Base-by-base conservation (phyloP, 2,113 vertebrate species). In the Nestor notabilis region DNA sequence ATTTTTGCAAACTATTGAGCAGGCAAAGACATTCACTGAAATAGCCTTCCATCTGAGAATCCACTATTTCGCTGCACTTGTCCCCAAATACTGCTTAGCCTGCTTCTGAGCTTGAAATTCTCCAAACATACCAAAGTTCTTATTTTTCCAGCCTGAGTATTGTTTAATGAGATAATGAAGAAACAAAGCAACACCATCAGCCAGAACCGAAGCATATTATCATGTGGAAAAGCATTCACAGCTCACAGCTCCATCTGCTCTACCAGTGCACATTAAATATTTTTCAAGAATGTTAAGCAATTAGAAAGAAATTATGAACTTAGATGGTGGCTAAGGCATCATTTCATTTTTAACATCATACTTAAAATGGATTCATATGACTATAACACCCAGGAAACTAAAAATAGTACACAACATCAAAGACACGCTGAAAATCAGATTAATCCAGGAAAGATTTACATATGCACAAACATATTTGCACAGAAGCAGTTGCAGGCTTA, bases 161-260 rank as follows among this genome's bases (percentile, higher is more conserved):
- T 89, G 35, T 95, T 98, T 97, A 96, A 96, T 91, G 89, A 97
- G 89, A 85, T 94, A 95, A 97, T 82, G 84, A 85, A 96, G 79
- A 89, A 93, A 95, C 89, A 96, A 94, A 97, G 69, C 87, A 92
- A 64, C 50, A 35, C 20, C 87, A 77, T 58, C 95, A 98, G 89
- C 96, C 90, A 96, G 83, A 91, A 96, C 72, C 64, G 68, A 91
- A 97, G 81, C 71, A 76, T 63, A 78, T 97, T 87, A 96, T 83
- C 89, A 96, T 37, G 77, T 25, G 82, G 88, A 83, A 81, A 89
- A 92, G 64, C 7, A 16, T 63, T 93, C 87, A 23, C 21, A 71
- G 88, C 92, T 97, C 87, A 29, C 74, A 95, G 89, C 79, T 94
- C 97, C 96, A 97, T 97, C 97, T 98, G 97, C 95, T 97, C 95